Evolutionary conservation across 2,113 vertebrate species (phyloP).

Genomic region (Apteryx mantelli): DNA sequence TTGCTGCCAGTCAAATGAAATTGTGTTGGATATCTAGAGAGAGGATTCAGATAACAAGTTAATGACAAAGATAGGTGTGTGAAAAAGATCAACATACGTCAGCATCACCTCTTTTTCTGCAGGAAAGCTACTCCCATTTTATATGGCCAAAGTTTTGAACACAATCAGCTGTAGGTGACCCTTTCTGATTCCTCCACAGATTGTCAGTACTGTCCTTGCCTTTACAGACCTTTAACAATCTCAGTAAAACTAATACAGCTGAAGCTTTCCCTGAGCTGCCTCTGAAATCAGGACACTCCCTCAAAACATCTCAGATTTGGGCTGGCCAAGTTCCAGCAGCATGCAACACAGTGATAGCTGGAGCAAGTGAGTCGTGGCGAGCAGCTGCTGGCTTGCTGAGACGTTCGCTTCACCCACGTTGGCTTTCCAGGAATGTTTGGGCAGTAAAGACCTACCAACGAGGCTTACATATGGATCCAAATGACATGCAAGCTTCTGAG

Average conservation of each 20-base stretch:
- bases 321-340: not conserved
- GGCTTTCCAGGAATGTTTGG: not conserved
- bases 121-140: not conserved
- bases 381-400: not conserved
- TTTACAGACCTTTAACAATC: not conserved
- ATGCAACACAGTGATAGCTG: not conserved
- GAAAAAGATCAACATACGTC: not conserved
- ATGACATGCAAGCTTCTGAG: not conserved
- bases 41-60: not conserved
- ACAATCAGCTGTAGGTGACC: not conserved
- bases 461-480: accelerated
- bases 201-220: not conserved
- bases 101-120: not conserved
- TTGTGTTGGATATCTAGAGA: not conserved
- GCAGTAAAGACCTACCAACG: not conserved
- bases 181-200: not conserved
- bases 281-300: slow-evolving; percentile 32
- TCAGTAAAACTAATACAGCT: not conserved
- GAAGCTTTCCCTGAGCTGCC: not conserved
- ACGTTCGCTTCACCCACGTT: not conserved
- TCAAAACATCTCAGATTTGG: not conserved
- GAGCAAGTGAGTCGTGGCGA: not conserved
- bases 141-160: not conserved
- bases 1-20: not conserved
- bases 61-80: not conserved